These are phyloP conservation scores for Pseudopipra pipra DNA, from an alignment of 2,113 vertebrate species.

Conservation along the genomic window DNA sequence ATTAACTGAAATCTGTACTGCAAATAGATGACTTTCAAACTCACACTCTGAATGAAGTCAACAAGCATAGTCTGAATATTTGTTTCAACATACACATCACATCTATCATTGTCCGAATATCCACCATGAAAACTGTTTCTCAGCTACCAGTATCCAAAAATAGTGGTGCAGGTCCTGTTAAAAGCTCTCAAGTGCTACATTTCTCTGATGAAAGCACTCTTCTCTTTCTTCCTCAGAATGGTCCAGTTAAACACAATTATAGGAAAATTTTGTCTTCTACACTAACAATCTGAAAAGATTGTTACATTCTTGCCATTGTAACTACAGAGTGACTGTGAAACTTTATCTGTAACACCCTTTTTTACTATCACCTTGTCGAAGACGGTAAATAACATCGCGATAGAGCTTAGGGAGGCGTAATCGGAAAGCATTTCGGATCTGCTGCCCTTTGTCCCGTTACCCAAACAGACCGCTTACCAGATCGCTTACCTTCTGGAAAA, in stretches of 20 bases:
- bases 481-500: slow-evolving; percentile 87
- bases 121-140: background rate
- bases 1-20: background rate
- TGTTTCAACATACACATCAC: background rate
- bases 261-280: background rate
- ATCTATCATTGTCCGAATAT: background rate
- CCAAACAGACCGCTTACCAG: background rate
- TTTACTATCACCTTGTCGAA: background rate
- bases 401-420: background rate
- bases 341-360: background rate
- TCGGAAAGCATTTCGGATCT: background rate
- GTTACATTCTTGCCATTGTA: background rate
- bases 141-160: background rate
- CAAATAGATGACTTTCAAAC: background rate
- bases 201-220: background rate
- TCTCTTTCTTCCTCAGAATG: background rate
- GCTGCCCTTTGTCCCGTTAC: background rate
- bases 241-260: background rate
- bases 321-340: background rate
- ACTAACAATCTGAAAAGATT: background rate
- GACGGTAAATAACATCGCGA: background rate
- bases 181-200: background rate
- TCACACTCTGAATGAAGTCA: background rate
- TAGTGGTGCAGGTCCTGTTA: background rate
- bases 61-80: background rate